phyloP scores from a whole-genome alignment of 1,140 invertebrate genomes.

The Bombus superbus region DNA sequence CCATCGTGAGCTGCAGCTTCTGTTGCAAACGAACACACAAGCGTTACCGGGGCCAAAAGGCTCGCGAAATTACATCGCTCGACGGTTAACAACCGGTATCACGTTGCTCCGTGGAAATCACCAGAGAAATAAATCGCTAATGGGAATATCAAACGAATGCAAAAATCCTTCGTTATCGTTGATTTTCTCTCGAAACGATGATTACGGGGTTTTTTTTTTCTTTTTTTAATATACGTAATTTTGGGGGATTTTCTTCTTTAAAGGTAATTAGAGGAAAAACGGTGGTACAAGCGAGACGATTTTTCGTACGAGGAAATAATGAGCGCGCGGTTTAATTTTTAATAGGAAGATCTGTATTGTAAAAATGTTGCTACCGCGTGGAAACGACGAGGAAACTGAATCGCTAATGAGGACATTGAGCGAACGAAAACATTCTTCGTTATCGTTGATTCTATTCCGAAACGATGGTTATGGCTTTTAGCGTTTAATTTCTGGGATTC shows the following conservation, averaged over 20 bases:
- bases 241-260: too few species aligned
- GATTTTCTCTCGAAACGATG: not conserved
- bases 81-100: not conserved
- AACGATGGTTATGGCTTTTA: not conserved
- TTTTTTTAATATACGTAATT: too few species aligned
- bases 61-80: not conserved
- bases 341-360: too few species aligned
- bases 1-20: constrained; percentile 2
- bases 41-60: too few species aligned
- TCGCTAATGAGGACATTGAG: too few species aligned
- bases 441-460: not conserved
- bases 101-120: not conserved
- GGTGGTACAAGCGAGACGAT: too few species aligned
- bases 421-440: too few species aligned
- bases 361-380: too few species aligned
- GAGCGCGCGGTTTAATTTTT: too few species aligned
- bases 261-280: too few species aligned
- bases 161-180: not conserved
- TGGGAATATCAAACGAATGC: not conserved
- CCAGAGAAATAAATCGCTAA: not conserved
- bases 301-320: too few species aligned
- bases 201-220: not conserved
- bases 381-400: too few species aligned
- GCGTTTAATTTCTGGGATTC: not conserved
- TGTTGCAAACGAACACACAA: not conserved